Evolutionary conservation across 2,797 vertebrate genomes (phyloP), one percentile per base, ranked within the genome.

Genomic region (Sebastes taczanowskii): DNA sequence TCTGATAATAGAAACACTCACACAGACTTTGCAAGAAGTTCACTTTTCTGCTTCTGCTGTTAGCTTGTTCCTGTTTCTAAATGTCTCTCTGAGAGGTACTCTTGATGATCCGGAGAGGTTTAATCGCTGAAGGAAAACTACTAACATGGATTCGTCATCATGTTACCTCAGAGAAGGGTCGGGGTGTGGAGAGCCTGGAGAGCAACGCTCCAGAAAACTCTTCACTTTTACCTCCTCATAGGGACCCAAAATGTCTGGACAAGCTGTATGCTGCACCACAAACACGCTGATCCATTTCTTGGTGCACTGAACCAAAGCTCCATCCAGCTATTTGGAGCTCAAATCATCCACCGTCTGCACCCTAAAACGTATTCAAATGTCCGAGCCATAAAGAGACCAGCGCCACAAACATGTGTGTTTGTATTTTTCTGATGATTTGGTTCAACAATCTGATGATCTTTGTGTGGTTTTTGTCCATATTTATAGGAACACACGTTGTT

Each of bases 31-130:
- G 23, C 53, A 23, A 32, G 38, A 66, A 52, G 35, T 71, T 82
- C 29, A 49, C 38, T 74, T 79, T 72, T 46, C 53, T 49, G n/a
- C 66, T 49, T 4, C 13, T 69, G 23, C 73, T 77, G 70, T 73
- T 29, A 61, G 25, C 65, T 80, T 30, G 62, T 69, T 59, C n/a
- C 14, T 67, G 34, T 38, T 16, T 29, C 29, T 69, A 18, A 85
- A 70, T 73, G 84, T 14, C n/a, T 78, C 16, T 49, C 29, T 56
- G 59, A 35, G 58, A 20, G 77, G 16, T 63, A 23, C 11, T 25
- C 23, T 23, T 27, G 11, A 58, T 14, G 66, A 65, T 52, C 70
- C 32, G 4, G 18, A 67, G 35, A 59, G 35, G 35, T 77, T 74
- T 62, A 59, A 76, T 53, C 30, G 2, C 69, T 34, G 27, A 30